Conservation (phyloP, 2,888 invertebrate species). For the Electrophaes corylata region DNA sequence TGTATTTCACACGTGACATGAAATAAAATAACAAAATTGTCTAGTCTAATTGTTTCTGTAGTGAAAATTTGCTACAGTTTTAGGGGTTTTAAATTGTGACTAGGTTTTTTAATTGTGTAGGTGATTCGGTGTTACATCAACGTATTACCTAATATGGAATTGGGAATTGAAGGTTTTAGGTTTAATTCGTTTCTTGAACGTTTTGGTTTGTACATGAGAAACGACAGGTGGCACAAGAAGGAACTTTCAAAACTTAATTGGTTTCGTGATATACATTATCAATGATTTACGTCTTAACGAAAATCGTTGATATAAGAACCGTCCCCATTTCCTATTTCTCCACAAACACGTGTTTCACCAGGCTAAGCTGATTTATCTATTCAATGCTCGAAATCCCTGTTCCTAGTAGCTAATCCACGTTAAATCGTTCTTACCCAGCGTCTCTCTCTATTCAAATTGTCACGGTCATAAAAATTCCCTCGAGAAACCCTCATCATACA, state of each 20-base stretch:
- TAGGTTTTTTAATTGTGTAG: slow-evolving; percentile 10
- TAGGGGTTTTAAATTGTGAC: not conserved
- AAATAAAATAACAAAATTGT: too few species aligned
- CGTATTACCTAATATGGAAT: slow-evolving; percentile 24
- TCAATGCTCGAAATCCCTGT: not conserved
- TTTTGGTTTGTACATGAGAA: slow-evolving; percentile 3
- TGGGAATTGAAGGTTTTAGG: slow-evolving; percentile 27
- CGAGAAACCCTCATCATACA: slow-evolving; percentile 23
- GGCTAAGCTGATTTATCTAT: too few species aligned
- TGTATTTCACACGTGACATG: too few species aligned
- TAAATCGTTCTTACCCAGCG: slow-evolving; percentile 3
- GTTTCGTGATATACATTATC: not conserved
- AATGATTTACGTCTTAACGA: not conserved
- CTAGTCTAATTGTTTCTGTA: too few species aligned
- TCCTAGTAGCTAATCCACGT: not conserved
- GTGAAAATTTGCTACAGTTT: not conserved
- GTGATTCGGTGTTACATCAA: slow-evolving; percentile 20
- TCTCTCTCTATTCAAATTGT: slow-evolving; percentile 7
- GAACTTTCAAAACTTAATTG: not conserved
- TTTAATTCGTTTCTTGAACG: slow-evolving; percentile 1
- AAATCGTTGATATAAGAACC: not conserved
- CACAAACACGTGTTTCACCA: not conserved
- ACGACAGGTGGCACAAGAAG: slow-evolving; percentile 9
- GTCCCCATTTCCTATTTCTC: not conserved
- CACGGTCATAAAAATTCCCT: slow-evolving; percentile 19